Evolutionary conservation across 1,140 invertebrate species (phyloP).

Genomic region (Bombus confusus): DNA sequence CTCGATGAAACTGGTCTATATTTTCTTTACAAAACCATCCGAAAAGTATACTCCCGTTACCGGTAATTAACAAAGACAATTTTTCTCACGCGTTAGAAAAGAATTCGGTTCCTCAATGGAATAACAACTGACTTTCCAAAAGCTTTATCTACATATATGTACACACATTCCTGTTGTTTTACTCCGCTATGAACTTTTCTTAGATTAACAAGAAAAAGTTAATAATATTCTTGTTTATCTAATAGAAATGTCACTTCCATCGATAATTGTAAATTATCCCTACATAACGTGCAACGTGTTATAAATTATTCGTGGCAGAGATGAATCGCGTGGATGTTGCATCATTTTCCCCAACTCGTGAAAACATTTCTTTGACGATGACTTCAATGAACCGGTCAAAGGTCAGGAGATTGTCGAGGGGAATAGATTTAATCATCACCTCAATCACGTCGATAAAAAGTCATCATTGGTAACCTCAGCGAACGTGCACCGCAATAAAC

Average conservation of each 20-base stretch:
- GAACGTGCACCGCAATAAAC: constrained; percentile 29
- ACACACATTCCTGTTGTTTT: too few species aligned
- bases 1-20: too few species aligned
- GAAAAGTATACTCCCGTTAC: too few species aligned
- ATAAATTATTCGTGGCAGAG: constrained; percentile 1
- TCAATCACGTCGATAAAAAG: constrained; percentile 29
- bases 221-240: neutral
- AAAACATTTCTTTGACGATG: constrained; percentile 2
- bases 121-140: too few species aligned
- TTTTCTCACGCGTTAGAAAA: too few species aligned
- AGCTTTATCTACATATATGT: too few species aligned
- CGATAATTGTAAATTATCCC: neutral
- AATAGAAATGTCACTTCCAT: neutral
- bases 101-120: too few species aligned
- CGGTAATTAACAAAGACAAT: too few species aligned
- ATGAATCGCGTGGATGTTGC: constrained; percentile 5
- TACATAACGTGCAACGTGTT: neutral
- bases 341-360: constrained; percentile 1
- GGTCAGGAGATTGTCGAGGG: constrained; percentile 18
- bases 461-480: neutral
- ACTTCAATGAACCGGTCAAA: neutral
- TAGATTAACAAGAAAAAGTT: neutral
- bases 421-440: constrained; percentile 24
- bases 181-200: too few species aligned
- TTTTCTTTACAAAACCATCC: too few species aligned